These are phyloP conservation scores for Lagopus leucura DNA, from an alignment of 2,113 vertebrate genomes.

Conservation along the genomic window DNA sequence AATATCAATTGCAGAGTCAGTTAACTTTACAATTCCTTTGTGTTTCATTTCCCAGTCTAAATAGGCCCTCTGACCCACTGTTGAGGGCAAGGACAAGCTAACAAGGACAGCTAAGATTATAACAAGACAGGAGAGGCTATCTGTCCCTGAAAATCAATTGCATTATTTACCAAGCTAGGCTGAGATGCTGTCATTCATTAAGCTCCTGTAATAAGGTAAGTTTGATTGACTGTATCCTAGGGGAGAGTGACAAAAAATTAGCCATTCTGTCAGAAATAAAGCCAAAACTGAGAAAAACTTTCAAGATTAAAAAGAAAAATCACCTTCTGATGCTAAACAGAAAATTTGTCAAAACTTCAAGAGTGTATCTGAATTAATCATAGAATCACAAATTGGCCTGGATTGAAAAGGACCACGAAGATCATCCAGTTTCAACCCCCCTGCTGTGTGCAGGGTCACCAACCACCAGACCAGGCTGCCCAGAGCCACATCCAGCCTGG, in stretches of 20 bases:
- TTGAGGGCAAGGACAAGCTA: not conserved
- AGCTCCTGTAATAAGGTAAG: not conserved
- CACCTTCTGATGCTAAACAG: not conserved
- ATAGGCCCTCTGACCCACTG: not conserved
- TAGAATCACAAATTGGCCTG: no score
- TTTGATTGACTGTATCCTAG: not conserved
- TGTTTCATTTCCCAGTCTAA: not conserved
- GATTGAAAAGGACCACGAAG: no score
- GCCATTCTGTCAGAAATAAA: not conserved
- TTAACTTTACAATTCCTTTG: not conserved
- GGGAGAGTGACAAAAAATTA: not conserved
- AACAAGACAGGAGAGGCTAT: not conserved
- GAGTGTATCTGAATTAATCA: not conserved
- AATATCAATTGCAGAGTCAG: not conserved
- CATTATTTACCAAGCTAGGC: not conserved
- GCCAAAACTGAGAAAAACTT: not conserved
- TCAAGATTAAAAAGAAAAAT: not conserved
- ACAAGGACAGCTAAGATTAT: not conserved
- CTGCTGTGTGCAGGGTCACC: no score
- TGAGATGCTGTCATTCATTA: not conserved
- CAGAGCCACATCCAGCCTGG: no score
- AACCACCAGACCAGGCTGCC: no score
- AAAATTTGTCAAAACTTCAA: not conserved
- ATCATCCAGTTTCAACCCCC: no score
- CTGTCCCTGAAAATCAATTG: not conserved